phyloP scores from a whole-genome alignment of 2,888 invertebrate species.

The Cosmopolites sordidus region DNA sequence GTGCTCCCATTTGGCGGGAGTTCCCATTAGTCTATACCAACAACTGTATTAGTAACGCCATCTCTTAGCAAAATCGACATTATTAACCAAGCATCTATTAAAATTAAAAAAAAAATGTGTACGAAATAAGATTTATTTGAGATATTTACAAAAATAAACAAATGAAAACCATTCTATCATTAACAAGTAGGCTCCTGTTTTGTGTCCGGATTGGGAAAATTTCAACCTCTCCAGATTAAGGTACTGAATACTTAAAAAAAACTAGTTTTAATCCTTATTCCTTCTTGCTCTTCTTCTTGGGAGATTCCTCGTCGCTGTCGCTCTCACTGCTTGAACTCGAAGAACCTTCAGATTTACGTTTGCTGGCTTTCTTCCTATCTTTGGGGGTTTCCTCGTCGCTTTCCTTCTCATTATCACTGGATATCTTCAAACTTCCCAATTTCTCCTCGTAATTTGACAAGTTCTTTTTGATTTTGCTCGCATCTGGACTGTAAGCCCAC shows the following conservation, averaged over 20 bases:
- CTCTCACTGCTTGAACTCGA: conserved; percentile 29
- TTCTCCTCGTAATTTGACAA: conserved; percentile 50
- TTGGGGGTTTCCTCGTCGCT: conserved; percentile 23
- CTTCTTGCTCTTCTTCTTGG: conserved; percentile 39
- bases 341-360: conserved; percentile 37
- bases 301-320: conserved; percentile 39
- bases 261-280: conserved; percentile 8
- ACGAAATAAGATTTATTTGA: too few species aligned
- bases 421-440: conserved; percentile 38
- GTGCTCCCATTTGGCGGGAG: too few species aligned
- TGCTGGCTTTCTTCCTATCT: conserved; percentile 30
- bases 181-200: too few species aligned
- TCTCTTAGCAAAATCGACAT: too few species aligned
- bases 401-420: conserved; percentile 35
- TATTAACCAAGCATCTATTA: too few species aligned
- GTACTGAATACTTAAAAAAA: background rate
- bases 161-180: too few species aligned
- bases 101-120: too few species aligned
- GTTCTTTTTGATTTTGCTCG: conserved; percentile 61
- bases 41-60: too few species aligned
- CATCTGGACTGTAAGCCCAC: conserved; percentile 74
- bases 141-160: too few species aligned
- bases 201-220: too few species aligned
- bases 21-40: too few species aligned
- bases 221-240: too few species aligned